These are phyloP conservation scores for Enhydra lutris DNA, from an alignment of 2,113 vertebrate species.

Conservation along the genomic window DNA sequence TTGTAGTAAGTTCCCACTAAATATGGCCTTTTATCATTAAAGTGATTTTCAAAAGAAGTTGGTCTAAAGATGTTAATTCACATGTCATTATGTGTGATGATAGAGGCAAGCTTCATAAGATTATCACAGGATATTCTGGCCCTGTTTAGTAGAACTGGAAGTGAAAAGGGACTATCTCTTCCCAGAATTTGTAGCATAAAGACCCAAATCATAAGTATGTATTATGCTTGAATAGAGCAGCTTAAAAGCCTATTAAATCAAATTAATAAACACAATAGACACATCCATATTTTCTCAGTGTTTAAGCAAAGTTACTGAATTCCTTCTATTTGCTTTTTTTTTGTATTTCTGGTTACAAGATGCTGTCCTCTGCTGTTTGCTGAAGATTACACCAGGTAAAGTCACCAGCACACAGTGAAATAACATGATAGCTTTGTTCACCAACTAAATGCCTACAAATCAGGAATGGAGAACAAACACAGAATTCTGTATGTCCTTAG, in stretches of 20 bases:
- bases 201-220: not conserved
- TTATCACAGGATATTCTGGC: not conserved
- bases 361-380: constrained; percentile 69
- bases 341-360: constrained; percentile 61
- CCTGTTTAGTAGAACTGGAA: not conserved
- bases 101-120: not conserved
- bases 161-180: not conserved
- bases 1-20: not conserved
- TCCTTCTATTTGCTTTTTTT: constrained; percentile 22
- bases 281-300: not conserved
- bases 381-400: constrained; percentile 31
- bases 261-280: not conserved
- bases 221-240: not conserved
- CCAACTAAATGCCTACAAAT: not conserved
- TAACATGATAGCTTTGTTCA: not conserved
- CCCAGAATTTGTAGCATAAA: not conserved
- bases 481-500: not conserved
- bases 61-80: not conserved
- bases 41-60: not conserved
- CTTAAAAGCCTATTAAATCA: not conserved
- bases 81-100: not conserved
- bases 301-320: constrained; percentile 20
- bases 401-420: not conserved
- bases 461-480: not conserved
- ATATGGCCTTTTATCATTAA: not conserved